These are phyloP conservation scores for Alcedo atthis DNA, from an alignment of 2,797 vertebrate genomes.

Conservation along the genomic window DNA sequence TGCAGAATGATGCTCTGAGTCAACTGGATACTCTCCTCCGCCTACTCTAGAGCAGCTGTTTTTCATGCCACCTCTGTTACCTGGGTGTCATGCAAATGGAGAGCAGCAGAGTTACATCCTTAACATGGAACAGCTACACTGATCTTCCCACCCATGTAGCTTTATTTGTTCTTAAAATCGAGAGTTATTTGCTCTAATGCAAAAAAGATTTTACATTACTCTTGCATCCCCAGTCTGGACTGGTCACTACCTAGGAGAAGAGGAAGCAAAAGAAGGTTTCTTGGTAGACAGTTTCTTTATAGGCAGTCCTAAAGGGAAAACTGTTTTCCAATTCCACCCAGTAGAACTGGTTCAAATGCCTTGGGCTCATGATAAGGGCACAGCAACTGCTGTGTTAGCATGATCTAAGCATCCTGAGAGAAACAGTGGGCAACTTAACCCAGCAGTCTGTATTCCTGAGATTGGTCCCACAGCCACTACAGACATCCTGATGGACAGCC, in stretches of 20 bases:
- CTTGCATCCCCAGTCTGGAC: neutral
- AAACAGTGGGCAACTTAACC: neutral
- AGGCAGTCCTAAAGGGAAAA: neutral
- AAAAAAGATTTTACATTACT: neutral
- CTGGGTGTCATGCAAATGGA: conserved; percentile 1
- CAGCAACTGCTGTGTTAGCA: neutral
- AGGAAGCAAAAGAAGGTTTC: neutral
- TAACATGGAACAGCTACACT: neutral
- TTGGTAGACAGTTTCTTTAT: neutral
- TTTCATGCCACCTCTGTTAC: neutral
- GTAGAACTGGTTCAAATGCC: neutral
- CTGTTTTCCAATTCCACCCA: neutral
- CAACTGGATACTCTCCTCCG: conserved; percentile 19
- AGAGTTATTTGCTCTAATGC: neutral
- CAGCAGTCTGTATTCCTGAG: neutral
- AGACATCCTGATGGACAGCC: neutral
- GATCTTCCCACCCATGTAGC: neutral
- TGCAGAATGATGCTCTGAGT: conserved; percentile 49
- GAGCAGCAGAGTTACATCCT: neutral
- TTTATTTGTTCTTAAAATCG: neutral
- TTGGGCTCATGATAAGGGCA: neutral
- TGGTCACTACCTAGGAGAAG: neutral
- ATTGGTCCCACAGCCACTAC: neutral
- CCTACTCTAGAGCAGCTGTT: neutral
- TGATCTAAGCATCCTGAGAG: neutral